Conservation (phyloP, 1,140 invertebrate species). For the Mya arenaria region DNA sequence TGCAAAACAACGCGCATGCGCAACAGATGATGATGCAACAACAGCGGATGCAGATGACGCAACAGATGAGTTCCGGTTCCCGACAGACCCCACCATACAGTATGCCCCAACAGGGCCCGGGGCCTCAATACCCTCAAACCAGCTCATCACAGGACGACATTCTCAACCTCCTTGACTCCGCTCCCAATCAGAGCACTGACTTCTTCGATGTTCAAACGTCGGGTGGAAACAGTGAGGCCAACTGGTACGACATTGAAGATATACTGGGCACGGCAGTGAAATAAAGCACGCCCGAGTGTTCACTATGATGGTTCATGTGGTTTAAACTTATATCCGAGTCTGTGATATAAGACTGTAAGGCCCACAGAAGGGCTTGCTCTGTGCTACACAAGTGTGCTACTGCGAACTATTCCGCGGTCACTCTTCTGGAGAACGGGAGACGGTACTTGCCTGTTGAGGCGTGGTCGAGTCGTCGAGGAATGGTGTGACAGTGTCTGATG, state of each 20-base stretch:
- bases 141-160: conserved; percentile 71
- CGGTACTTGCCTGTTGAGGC: no score
- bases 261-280: conserved; percentile 40
- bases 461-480: background rate
- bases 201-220: conserved; percentile 64
- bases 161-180: conserved; percentile 73
- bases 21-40: conserved; percentile 75
- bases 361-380: no score
- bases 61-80: conserved; percentile 62
- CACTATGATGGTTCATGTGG: no score
- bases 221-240: conserved; percentile 20
- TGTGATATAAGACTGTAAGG: no score
- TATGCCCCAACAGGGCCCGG: conserved; percentile 26
- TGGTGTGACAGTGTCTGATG: no score
- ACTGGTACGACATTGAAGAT: conserved; percentile 54
- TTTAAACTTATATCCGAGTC: no score
- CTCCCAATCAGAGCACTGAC: conserved; percentile 69
- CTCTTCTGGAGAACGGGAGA: no score
- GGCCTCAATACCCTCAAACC: conserved; percentile 50
- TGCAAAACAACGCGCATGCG: conserved; percentile 66
- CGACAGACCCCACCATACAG: conserved; percentile 49
- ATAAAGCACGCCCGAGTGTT: no score
- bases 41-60: conserved; percentile 74
- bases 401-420: no score
- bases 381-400: no score